Conservation (phyloP, 2,797 vertebrate genomes). For the Helarctos malayanus region DNA sequence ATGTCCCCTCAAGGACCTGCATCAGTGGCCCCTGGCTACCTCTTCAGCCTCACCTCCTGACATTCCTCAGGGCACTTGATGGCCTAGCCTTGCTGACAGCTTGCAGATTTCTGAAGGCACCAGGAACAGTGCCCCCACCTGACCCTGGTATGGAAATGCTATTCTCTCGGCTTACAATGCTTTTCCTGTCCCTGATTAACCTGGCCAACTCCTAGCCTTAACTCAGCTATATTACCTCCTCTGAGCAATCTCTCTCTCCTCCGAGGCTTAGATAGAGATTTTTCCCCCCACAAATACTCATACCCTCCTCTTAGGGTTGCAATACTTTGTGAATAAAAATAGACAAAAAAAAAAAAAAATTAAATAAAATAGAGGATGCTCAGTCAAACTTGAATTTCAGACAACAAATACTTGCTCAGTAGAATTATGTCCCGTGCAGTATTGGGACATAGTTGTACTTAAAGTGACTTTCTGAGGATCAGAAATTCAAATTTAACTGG, state of each 20-base stretch:
- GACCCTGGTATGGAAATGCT: not conserved
- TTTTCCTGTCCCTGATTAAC: not conserved
- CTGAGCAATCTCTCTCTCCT: not conserved
- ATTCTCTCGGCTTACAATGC: not conserved
- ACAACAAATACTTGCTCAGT: not conserved
- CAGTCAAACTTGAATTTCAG: constrained; percentile 34
- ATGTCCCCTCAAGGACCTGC: not conserved
- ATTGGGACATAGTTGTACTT: not conserved
- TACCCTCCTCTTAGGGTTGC: not conserved
- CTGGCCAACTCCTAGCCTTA: not conserved
- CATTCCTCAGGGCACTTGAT: not conserved
- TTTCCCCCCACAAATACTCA: not conserved
- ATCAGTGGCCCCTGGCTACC: not conserved
- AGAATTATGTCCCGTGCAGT: not conserved
- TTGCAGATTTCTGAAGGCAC: not conserved
- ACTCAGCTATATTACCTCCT: not conserved
- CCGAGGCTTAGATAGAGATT: not conserved
- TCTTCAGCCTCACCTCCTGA: not conserved
- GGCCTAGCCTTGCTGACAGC: not conserved
- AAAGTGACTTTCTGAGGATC: not conserved
- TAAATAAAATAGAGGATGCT: not conserved
- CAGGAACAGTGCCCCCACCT: accelerated
- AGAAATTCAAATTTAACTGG: not conserved
- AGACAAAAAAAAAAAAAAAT: not conserved
- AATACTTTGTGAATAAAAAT: constrained; percentile 33